Percentiles rank a stretch among this genome's conserved stretches.
Conservation (phyloP, 92 coral and sea anemone genomes). For the Epizoanthus ramosus region DNA sequence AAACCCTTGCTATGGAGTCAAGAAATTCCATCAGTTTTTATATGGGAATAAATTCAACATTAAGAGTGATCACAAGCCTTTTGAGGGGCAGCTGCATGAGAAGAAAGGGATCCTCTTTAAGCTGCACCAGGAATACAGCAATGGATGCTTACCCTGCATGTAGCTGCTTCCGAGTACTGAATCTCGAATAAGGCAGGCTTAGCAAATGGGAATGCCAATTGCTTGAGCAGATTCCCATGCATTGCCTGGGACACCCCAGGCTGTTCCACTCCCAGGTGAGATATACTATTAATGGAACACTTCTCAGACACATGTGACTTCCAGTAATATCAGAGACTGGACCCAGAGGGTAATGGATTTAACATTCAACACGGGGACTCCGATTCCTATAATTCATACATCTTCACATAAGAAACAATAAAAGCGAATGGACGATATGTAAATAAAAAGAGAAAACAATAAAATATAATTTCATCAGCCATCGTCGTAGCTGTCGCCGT, state of each 20-base stretch:
- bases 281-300: too few species aligned
- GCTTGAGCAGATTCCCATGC: conserved; percentile 59
- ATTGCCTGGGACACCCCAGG: conserved; percentile 45
- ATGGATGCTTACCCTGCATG: conserved; percentile 59
- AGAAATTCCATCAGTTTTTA: conserved; percentile 53
- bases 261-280: too few species aligned
- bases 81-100: conserved; percentile 48
- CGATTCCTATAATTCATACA: too few species aligned
- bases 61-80: conserved; percentile 50
- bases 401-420: too few species aligned
- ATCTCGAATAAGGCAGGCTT: conserved; percentile 53
- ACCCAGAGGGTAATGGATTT: too few species aligned
- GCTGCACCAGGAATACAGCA: conserved; percentile 63
- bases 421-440: too few species aligned
- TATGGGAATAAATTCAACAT: conserved; percentile 49
- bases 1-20: conserved; percentile 49
- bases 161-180: conserved; percentile 45
- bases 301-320: too few species aligned
- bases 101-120: conserved; percentile 51
- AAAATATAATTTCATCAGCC: too few species aligned
- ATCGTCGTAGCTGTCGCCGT: too few species aligned
- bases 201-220: conserved; percentile 66
- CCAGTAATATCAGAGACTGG: too few species aligned
- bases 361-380: too few species aligned
- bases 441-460: too few species aligned